Base-by-base conservation (phyloP, 2,888 invertebrate genomes). In the Drosophila pseudotakahashii region DNA sequence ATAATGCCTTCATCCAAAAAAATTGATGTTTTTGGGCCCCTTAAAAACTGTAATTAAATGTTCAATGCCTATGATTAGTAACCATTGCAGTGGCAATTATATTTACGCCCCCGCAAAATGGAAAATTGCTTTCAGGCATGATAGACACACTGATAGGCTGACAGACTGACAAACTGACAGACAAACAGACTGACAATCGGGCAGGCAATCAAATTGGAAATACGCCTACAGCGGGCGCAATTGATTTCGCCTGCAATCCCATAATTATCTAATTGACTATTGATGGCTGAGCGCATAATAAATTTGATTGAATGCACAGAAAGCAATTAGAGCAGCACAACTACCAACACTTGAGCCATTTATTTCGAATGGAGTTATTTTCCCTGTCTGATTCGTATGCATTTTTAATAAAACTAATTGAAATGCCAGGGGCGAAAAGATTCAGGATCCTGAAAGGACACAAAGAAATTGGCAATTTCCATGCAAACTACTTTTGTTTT, bases 221-320 rank as follows among this genome's bases (percentile, higher is more conserved):
- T 44, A 19, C 54, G 54, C 70, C 59, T 41, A 19, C 26, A 44
- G 48, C 37, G 19, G 37, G 42, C 19, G n/a, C 45, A 52, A 52
- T 47, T 53, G 41, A 53, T 52, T 66, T 19, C 26, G 7, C 52
- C 19, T 39, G 30, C 57, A 55, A 59, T 59, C 39, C n/a, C 41
- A 74, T 71, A 79, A 87, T 81, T 84, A 81, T 87, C 88, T 84
- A 82, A 87, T 87, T 87, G 84, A 68, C 73, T 81, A 80, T 78
- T 78, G 73, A 81, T 78, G 67, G 71, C 41, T 71, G 34, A 45
- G 61, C 78, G 71, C 57, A 73, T 76, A 73, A 71, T 73, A 19
- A 66, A 83, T 70, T 75, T 75, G 70, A 84, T 81, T 81, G 79
- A 75, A 81, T 60, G 60, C 59, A 37, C 16, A 30, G 52, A 50